phyloP scores from a whole-genome alignment of 2,113 vertebrate genomes.

The Elephantulus edwardii region DNA sequence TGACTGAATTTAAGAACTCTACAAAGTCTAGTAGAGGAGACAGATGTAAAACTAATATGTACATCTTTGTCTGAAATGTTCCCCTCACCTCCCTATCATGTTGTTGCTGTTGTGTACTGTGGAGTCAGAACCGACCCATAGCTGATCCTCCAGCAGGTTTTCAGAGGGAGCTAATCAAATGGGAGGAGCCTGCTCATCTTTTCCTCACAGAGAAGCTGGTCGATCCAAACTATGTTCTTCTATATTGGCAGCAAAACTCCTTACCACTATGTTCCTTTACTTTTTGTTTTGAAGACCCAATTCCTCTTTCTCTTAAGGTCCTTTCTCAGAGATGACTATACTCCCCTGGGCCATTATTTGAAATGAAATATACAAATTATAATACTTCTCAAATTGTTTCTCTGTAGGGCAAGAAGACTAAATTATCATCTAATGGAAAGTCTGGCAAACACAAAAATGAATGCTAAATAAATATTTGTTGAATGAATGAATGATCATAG shows the following conservation, averaged over 20 bases:
- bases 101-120: too few relatives aligned
- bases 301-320: background rate
- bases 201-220: too few relatives aligned
- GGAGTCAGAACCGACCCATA: too few relatives aligned
- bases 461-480: background rate
- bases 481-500: background rate
- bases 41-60: background rate
- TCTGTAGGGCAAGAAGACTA: background rate
- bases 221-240: too few relatives aligned
- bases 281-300: background rate
- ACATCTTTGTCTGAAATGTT: background rate
- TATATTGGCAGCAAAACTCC: too few relatives aligned
- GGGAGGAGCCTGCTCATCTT: too few relatives aligned
- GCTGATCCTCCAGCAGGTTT: too few relatives aligned
- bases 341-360: background rate
- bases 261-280: too few relatives aligned
- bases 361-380: background rate
- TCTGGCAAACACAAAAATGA: background rate
- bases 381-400: too few relatives aligned
- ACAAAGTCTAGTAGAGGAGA: background rate
- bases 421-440: background rate
- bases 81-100: background rate
- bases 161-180: too few relatives aligned
- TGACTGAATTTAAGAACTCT: background rate
- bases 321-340: background rate